Percentiles rank a stretch among this genome's conserved stretches.
Conservation (phyloP, 1,140 invertebrate genomes). For the Tigriopus japonicus region DNA sequence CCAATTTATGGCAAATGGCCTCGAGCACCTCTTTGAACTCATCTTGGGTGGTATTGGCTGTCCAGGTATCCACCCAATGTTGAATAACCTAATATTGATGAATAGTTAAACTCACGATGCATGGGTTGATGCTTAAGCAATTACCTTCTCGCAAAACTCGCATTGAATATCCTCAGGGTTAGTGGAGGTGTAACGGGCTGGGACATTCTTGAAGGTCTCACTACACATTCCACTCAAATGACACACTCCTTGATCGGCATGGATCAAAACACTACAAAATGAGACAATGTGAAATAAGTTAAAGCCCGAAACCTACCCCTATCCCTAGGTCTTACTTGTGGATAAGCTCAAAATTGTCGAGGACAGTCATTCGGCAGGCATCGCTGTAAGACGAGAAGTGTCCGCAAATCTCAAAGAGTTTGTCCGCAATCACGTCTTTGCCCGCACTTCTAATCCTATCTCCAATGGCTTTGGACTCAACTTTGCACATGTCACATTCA, state of each 20-base stretch:
- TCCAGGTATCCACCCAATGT: constrained; percentile 53
- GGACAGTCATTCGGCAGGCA: constrained; percentile 47
- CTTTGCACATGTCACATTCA: constrained; percentile 19
- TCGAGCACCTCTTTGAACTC: constrained; percentile 56
- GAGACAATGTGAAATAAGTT: background rate
- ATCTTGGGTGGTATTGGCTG: constrained; percentile 61
- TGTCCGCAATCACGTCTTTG: constrained; percentile 15
- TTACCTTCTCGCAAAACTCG: constrained; percentile 59
- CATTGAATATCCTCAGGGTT: constrained; percentile 44
- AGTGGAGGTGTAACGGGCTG: background rate
- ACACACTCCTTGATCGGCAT: constrained; percentile 8
- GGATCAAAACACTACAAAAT: constrained; percentile 4
- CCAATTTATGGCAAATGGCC: constrained; percentile 56
- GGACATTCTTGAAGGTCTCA: constrained; percentile 2
- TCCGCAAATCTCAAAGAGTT: constrained; percentile 35
- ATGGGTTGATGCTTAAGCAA: background rate
- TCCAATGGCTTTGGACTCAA: constrained; percentile 16
- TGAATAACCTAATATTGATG: constrained; percentile 24
- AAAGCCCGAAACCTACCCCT: background rate
- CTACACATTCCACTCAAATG: background rate
- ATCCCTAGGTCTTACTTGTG: constrained; percentile 11
- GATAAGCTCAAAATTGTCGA: constrained; percentile 48
- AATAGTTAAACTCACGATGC: too few species aligned
- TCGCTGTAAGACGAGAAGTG: constrained; percentile 48
- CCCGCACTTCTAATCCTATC: constrained; percentile 15